phyloP scores from a whole-genome alignment of 2,888 invertebrate species.

The Herminia tarsipennalis region DNA sequence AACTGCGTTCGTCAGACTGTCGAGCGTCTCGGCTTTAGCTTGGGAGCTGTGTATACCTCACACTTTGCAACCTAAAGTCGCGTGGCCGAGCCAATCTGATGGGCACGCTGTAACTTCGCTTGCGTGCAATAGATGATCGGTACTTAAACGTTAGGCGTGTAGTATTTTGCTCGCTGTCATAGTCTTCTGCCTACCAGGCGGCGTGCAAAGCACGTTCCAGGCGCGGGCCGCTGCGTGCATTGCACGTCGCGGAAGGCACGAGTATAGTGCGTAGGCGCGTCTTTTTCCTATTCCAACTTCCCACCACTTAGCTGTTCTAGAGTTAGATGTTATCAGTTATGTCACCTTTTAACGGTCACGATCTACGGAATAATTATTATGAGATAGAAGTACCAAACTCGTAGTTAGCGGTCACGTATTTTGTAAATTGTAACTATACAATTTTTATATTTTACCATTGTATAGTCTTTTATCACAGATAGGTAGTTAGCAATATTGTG shows the following conservation, averaged over 20 bases:
- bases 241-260: conserved; percentile 30
- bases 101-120: conserved; percentile 57
- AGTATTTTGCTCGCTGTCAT: conserved; percentile 57
- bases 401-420: conserved; percentile 83
- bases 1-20: conserved; percentile 73
- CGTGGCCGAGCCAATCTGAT: no score
- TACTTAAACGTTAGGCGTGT: conserved; percentile 68
- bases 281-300: conserved; percentile 61
- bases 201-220: conserved; percentile 19
- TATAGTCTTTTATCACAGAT: conserved; percentile 80
- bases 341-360: conserved; percentile 61
- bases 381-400: conserved; percentile 84
- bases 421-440: conserved; percentile 84
- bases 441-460: conserved; percentile 85
- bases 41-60: no score
- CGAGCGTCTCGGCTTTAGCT: no score
- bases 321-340: conserved; percentile 63
- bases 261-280: conserved; percentile 65
- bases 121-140: conserved; percentile 72
- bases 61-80: no score
- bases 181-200: conserved; percentile 37
- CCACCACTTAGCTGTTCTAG: conserved; percentile 78
- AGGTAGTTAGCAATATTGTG: conserved; percentile 77
- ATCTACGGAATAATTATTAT: conserved; percentile 67
- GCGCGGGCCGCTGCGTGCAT: background rate